A percentile compares a stretch with the other conserved stretches of the same genome.
phyloP scores from a whole-genome alignment of 2,888 invertebrate genomes.

The Scaptodrosophila latifasciaeformis region DNA sequence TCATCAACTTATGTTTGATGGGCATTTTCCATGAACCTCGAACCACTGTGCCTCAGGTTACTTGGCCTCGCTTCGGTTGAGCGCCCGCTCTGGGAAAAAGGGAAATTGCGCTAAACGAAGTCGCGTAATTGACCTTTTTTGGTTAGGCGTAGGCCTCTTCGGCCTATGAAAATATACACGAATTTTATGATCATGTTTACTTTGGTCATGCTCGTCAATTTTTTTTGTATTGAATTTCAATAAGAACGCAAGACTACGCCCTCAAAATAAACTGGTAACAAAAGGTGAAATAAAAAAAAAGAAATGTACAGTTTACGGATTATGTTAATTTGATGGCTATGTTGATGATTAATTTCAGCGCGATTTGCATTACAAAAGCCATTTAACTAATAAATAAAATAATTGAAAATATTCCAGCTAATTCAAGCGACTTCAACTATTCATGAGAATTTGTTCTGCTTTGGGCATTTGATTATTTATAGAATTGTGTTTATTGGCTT shows the following conservation, averaged over 20 bases:
- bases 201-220: no score
- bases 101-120: slow-evolving; percentile 27
- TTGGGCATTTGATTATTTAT: not conserved
- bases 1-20: no score
- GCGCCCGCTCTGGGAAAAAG: slow-evolving; percentile 49
- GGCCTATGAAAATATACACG: slow-evolving; percentile 7
- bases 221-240: slow-evolving; percentile 39
- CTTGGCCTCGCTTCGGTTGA: slow-evolving; percentile 32
- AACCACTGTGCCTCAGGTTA: no score
- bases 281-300: slow-evolving; percentile 1
- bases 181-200: not conserved
- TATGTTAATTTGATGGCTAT: slow-evolving; percentile 36
- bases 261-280: slow-evolving; percentile 14
- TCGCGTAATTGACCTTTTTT: slow-evolving; percentile 63
- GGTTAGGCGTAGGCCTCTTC: slow-evolving; percentile 10
- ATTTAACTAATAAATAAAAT: no score
- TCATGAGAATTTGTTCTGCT: no score
- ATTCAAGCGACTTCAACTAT: no score
- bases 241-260: slow-evolving; percentile 39
- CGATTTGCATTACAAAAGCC: slow-evolving; percentile 61
- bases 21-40: no score
- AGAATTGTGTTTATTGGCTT: not conserved
- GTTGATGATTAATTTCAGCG: slow-evolving; percentile 22
- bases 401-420: no score
- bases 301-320: slow-evolving; percentile 25